These are phyloP conservation scores for Pogoniulus pusillus DNA, from an alignment of 2,797 vertebrate species.

Conservation along the genomic window DNA sequence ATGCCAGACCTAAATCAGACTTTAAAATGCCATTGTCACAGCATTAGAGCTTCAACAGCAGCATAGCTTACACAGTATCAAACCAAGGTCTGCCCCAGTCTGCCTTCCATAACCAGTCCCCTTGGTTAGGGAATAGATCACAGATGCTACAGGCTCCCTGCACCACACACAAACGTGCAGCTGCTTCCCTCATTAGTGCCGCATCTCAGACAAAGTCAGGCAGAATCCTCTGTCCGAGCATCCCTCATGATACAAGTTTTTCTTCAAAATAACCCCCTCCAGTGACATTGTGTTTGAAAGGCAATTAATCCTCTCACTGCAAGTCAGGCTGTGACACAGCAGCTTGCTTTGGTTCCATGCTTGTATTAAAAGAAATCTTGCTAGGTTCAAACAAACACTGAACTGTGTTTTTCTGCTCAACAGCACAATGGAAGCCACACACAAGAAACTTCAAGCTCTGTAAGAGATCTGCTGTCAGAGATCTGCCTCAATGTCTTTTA, in stretches of 20 bases:
- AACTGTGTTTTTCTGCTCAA: not conserved
- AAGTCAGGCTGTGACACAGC: not conserved
- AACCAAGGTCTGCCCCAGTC: not conserved
- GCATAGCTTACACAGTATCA: not conserved
- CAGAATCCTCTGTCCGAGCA: not conserved
- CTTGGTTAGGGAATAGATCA: not conserved
- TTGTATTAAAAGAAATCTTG: not conserved
- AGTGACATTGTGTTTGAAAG: not conserved
- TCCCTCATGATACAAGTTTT: not conserved
- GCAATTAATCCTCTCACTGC: not conserved
- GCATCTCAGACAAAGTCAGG: accelerated
- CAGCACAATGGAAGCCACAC: not conserved
- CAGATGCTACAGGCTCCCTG: not conserved
- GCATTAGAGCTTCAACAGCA: not conserved
- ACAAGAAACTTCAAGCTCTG: not conserved
- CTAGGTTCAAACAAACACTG: not conserved
- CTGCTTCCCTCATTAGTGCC: not conserved
- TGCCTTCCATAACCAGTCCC: not conserved
- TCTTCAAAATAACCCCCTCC: not conserved
- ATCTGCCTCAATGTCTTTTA: not conserved
- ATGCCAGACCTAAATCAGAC: not conserved
- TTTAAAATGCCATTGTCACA: not conserved
- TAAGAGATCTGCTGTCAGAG: not conserved
- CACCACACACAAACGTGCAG: accelerated
- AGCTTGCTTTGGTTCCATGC: not conserved